Evolutionary conservation across 2,113 vertebrate genomes (phyloP).

Genomic region (Leptocoma aspasia): DNA sequence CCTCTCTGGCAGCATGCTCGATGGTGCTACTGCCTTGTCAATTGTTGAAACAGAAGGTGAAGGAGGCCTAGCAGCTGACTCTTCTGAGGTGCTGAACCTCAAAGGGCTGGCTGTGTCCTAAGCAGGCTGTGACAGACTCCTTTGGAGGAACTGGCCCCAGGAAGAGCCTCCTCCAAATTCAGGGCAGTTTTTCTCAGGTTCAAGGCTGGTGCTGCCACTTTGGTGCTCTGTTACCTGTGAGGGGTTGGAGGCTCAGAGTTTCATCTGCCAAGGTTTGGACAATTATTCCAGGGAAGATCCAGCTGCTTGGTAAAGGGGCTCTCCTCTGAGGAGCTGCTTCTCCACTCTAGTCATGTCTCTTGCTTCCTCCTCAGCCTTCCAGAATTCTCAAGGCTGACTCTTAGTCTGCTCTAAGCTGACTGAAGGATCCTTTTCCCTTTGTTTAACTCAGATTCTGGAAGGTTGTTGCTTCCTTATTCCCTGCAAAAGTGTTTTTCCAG

Average conservation of each 20-base stretch:
- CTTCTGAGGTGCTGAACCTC: neutral
- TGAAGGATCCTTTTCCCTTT: neutral
- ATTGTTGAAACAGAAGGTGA: neutral
- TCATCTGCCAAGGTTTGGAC: neutral
- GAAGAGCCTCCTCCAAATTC: neutral
- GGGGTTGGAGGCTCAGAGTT: neutral
- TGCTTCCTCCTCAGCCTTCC: neutral
- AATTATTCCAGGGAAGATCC: neutral
- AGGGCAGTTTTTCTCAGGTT: neutral
- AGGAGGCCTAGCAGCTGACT: neutral
- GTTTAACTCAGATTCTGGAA: neutral
- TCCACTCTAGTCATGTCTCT: neutral
- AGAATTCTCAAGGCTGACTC: neutral
- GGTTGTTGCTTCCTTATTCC: neutral
- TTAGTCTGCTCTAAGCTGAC: neutral
- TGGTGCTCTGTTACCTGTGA: neutral
- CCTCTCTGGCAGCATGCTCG: fast-evolving
- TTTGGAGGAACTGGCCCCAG: neutral
- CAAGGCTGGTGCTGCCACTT: neutral
- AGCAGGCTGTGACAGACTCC: neutral
- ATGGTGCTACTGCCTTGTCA: neutral
- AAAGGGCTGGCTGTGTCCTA: neutral
- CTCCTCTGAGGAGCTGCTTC: neutral
- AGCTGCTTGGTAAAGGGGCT: neutral
- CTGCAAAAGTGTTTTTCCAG: neutral